Evolutionary conservation across 2,113 vertebrate genomes (phyloP), one percentile per base, ranked within the genome.

Genomic region (Cricetomys ansorgei): DNA sequence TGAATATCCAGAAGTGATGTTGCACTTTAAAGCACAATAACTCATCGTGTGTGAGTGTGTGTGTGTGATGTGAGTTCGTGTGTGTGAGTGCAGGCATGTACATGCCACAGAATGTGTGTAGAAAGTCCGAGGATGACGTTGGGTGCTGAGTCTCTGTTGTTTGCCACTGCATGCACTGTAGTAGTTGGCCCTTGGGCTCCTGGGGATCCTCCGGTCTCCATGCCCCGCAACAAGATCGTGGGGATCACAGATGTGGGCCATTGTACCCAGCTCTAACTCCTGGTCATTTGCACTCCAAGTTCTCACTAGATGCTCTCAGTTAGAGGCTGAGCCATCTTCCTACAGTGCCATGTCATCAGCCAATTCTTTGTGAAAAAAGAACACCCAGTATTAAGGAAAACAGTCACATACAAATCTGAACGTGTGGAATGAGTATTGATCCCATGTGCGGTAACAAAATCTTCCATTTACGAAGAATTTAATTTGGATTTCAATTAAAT

Each of bases 401-500:
- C 91, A 23, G 80, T 73, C 43, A 55, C 64, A 45, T 50, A 85
- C 37, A 85, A 94, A 75, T 88, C 69, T 91, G n/a, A 88, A 80
- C 31, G 64, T 88, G 7, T 16, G 9, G 93, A 77, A 69, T 73
- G 88, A 94, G 50, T 79, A 72, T 4, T 57, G 23, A 55, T 84
- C 16, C 62, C 25, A 65, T 55, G 53, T 87, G 4, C 48, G 17
- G 81, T 53, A 87, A 40, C 59, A 88, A 91, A 90, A 65, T 75
- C 65, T 85, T 89, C 50, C 84, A 27, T 87, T 96, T 81, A 62
- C 72, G 55, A 92, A 76, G 57, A 37, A 67, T 72, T 96, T 37
- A 25, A 15, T 3, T 3, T 29, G 88, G 37, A 88, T 96, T 96
- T 88, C 37, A 81, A 85, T 80, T 88, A 91, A 95, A 27, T 88